Evolutionary conservation across 2,888 invertebrate genomes (phyloP), one percentile per base, ranked within the genome.

Genomic region (Neocrepidodera transversa): DNA sequence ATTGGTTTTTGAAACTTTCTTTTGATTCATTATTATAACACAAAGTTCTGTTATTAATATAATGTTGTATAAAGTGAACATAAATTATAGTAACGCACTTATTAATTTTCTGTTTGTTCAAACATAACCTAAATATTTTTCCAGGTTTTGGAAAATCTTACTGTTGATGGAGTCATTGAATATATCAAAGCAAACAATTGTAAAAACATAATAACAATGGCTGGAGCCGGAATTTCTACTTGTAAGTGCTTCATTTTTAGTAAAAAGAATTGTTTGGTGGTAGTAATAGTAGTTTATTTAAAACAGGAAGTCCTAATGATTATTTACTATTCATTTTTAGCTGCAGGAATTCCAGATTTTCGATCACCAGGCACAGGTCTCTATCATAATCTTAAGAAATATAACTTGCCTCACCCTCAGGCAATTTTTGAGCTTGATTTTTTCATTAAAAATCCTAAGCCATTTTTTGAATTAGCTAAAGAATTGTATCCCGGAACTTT

Each of bases 191-290:
- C 85, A 59, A 86, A 86, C 35, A 86, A 87, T 63, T 92, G 92
- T 74, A 88, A 88, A 76, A 94, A 93, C 71, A 87, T 97, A 55
- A 89, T 97, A 57, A 95, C 95, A 0, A 88, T 98, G 87, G 91
- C 95, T 60, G 97, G 97, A 61, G 97, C 97, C 68, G 97, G 97
- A 49, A 95, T 98, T 74, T 97, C 96, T 1, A 98, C 97, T 43
- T 91, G 95, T 95, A 84, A 87, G 88, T 83, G 50, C 35, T 14
- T 10, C 13, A 58, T 26, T 49, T 13, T 1, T 42, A 18, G 7
- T 10, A 4, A 13, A 36, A 11, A 11, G 6, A 35, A 35, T 35
- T 13, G 3, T 35, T 5, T 35, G 4, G 14, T 10, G 2, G 8
- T 6, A 30, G 30, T 38, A 38, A 16, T 23, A 43, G 6, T 10